phyloP scores from a whole-genome alignment of 2,113 vertebrate species.

The Caloenas nicobarica region DNA sequence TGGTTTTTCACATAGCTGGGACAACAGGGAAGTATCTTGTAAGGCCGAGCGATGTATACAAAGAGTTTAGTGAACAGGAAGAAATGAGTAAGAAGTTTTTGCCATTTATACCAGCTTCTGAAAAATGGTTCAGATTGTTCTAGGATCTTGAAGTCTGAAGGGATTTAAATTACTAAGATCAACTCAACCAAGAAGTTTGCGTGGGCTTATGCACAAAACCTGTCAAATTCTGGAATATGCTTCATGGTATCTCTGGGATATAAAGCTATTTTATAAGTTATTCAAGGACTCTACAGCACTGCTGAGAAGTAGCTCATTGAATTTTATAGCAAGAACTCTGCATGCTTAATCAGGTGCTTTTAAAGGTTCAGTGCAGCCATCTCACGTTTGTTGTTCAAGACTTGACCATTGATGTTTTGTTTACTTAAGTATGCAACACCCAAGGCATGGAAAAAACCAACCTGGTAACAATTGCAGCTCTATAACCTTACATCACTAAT shows the following conservation, averaged over 20 bases:
- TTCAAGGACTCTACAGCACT: background rate
- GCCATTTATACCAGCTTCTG: slow-evolving; percentile 16
- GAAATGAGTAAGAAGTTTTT: background rate
- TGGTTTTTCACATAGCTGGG: background rate
- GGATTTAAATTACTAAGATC: slow-evolving; percentile 54
- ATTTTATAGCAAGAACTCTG: background rate
- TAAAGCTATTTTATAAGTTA: slow-evolving; percentile 18
- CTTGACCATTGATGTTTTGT: background rate
- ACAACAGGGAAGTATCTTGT: background rate
- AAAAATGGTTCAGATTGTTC: slow-evolving; percentile 41
- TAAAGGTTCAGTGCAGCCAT: background rate
- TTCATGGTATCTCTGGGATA: background rate
- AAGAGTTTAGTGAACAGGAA: background rate
- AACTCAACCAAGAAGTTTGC: slow-evolving; percentile 20
- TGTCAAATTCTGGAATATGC: slow-evolving; percentile 55
- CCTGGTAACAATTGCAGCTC: background rate
- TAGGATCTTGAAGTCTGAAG: slow-evolving; percentile 36
- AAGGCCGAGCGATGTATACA: background rate
- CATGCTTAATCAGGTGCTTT: background rate
- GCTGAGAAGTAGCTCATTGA: background rate
- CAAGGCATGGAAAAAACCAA: background rate
- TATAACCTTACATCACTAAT: background rate
- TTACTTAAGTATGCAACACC: background rate
- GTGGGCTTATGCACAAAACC: slow-evolving; percentile 52
- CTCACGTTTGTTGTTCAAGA: background rate